These are phyloP conservation scores for Nesidiocoris tenuis DNA, from an alignment of 2,888 invertebrate species.

Conservation along the genomic window DNA sequence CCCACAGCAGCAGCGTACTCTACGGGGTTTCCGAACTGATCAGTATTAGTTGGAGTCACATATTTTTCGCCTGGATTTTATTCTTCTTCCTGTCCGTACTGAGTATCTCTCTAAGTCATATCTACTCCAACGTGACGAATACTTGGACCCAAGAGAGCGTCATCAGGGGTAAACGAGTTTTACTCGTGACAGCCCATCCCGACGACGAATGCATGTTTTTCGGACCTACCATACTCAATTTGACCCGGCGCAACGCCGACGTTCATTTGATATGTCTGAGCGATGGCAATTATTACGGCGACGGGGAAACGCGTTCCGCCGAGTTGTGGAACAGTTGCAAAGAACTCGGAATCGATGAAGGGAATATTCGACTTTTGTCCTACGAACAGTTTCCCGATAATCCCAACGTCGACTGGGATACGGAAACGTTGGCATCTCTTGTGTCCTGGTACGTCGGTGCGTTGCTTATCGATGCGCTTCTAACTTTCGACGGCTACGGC, in stretches of 20 bases:
- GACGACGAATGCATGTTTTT: slow-evolving; percentile 99
- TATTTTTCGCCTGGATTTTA: slow-evolving; percentile 1
- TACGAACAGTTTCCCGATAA: slow-evolving; percentile 72
- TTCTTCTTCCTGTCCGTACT: slow-evolving; percentile 32
- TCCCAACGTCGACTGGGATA: slow-evolving; percentile 74
- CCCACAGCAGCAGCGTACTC: neutral
- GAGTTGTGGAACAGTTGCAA: slow-evolving; percentile 82
- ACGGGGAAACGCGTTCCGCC: slow-evolving; percentile 65
- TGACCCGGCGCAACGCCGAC: slow-evolving; percentile 68
- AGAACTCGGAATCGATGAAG: slow-evolving; percentile 73
- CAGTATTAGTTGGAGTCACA: slow-evolving; percentile 8
- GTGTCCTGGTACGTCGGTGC: slow-evolving; percentile 66
- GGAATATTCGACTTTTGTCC: slow-evolving; percentile 68
- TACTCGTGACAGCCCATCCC: slow-evolving; percentile 91
- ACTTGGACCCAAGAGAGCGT: neutral
- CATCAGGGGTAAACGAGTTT: slow-evolving; percentile 57
- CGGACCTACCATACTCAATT: slow-evolving; percentile 79
- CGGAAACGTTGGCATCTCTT: slow-evolving; percentile 63
- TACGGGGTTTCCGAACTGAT: neutral
- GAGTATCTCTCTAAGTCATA: slow-evolving; percentile 21
- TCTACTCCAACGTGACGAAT: slow-evolving; percentile 3
- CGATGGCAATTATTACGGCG: slow-evolving; percentile 72
- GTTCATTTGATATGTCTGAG: slow-evolving; percentile 84
- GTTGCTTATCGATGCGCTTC: slow-evolving; percentile 72
- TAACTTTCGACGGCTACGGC: slow-evolving; percentile 93